Base-by-base conservation (phyloP, 64 coral and sea anemone species). In the Hydrozoanthus tunicans region DNA sequence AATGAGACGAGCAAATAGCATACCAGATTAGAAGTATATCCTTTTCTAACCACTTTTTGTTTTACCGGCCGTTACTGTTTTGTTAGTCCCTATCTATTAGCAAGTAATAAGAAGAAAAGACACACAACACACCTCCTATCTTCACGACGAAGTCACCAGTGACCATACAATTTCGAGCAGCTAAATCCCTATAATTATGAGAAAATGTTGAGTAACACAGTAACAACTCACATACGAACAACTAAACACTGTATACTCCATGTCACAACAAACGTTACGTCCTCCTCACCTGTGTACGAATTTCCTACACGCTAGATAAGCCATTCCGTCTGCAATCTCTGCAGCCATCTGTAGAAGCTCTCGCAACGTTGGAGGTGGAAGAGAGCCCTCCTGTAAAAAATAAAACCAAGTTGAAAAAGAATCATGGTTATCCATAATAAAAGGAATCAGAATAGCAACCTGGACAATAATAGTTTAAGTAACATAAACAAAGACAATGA, bases 81-180 rank as follows among this genome's bases (percentile, higher is more conserved):
- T 53, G 78, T 80, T 9, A 59, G 9, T 27, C 11, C 53, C 9
- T 57, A 81, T 6, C 15, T 9, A 27, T 53, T 20, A 15, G 63
- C 52, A 56, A 12, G 10, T 68, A 6, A 71, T 10, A 6, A 3
- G 6, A 86, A 86, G 15, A 86, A 58, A 5, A 14, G n/a, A 78
- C 14, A 15, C 62, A 78, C 23, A 62, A 77, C 82, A 63, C 64
- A 99, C 97, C 97, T 94, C 97, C 97, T 85, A 99, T 99, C 75
- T 99, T 99, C 58, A 95, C 94, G 12, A 93, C 95, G 12, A 93
- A 91, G 79, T 95, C 81, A 20, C 74, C 94, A 26, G 94, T 95
- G 3, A 99, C 97, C 97, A 99, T 99, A 76, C 97, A 99, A 89
- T 99, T 99, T 64, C 97, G 89, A 79, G 97, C 97, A 52, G 97